These are phyloP conservation scores for Pelvicachromis taeniatus DNA, from an alignment of 2,113 vertebrate species.

Conservation along the genomic window DNA sequence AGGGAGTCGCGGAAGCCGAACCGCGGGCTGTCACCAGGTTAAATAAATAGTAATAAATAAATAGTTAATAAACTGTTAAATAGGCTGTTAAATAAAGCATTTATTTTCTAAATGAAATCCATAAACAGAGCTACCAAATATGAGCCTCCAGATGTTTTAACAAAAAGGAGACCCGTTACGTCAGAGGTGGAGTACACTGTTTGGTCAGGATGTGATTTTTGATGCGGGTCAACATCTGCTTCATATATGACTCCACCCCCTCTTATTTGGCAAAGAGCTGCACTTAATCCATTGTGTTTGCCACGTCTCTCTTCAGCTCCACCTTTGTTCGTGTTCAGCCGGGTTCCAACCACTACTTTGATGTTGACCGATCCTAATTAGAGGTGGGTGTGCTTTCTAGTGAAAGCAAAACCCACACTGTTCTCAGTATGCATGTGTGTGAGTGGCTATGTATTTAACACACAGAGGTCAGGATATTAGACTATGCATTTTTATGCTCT, in stretches of 20 bases:
- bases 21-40: background rate
- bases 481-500: background rate
- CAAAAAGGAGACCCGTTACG: background rate
- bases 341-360: conserved; percentile 7
- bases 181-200: background rate
- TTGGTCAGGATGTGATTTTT: background rate
- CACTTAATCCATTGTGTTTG: background rate
- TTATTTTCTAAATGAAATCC: background rate
- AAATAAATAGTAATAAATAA: background rate
- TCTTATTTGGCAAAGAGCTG: background rate
- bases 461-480: background rate
- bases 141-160: background rate
- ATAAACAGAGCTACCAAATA: background rate
- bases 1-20: background rate
- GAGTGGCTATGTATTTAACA: background rate
- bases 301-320: background rate
- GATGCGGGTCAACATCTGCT: background rate
- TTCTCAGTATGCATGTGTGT: background rate
- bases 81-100: background rate
- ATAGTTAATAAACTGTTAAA: background rate
- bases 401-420: background rate
- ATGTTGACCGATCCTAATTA: conserved; percentile 24
- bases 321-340: conserved; percentile 1
- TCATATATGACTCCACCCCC: background rate
- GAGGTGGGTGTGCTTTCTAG: background rate